These are phyloP conservation scores for Cartodere bifasciata DNA, from an alignment of 2,888 invertebrate genomes.

Conservation along the genomic window DNA sequence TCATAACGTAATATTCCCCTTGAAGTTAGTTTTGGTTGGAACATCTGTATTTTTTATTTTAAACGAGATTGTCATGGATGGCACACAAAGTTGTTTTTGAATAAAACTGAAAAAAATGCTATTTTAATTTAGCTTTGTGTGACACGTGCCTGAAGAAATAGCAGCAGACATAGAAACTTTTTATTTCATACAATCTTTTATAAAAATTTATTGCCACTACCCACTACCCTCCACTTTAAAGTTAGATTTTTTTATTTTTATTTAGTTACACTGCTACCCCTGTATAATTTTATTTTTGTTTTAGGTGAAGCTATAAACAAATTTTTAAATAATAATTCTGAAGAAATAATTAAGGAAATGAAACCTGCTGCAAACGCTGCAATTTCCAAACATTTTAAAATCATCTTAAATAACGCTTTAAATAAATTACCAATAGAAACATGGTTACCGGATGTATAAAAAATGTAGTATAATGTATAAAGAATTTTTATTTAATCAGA, in stretches of 20 bases:
- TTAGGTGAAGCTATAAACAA: constrained; percentile 72
- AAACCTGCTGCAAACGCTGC: constrained; percentile 60
- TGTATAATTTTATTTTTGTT: constrained; percentile 13
- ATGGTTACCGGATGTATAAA: constrained; percentile 48
- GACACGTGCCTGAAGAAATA: no score
- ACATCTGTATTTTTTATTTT: no score
- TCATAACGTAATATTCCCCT: no score
- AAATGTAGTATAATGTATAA: no score
- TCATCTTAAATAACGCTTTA: constrained; percentile 60
- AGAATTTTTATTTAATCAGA: no score
- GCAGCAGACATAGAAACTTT: no score
- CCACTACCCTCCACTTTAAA: neutral
- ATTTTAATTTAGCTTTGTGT: no score
- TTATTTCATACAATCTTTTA: no score
- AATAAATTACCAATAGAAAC: constrained; percentile 56
- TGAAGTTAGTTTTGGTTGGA: no score
- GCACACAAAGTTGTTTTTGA: no score
- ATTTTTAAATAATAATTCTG: constrained; percentile 67
- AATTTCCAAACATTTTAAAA: constrained; percentile 61
- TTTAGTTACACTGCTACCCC: constrained; percentile 5
- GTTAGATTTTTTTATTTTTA: constrained; percentile 1
- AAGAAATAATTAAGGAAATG: constrained; percentile 74
- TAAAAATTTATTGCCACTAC: neutral
- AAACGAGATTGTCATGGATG: no score
- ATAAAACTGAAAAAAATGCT: no score